Evolutionary conservation across 1,140 invertebrate genomes (phyloP).

Genomic region (Drosophila sucinea): DNA sequence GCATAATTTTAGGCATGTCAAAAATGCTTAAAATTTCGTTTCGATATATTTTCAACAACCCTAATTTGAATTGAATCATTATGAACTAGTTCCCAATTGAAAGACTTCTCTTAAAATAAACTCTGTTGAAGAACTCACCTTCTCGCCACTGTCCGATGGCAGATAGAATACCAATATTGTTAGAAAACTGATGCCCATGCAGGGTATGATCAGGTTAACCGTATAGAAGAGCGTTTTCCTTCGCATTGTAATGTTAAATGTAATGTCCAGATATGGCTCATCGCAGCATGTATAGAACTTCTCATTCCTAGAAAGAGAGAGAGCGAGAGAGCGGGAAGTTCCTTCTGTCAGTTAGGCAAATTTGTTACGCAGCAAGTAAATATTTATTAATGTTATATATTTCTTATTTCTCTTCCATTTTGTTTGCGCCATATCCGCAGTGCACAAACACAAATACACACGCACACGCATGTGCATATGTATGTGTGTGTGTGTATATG

Average conservation of each 20-base stretch:
- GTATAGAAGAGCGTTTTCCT: slow-evolving; percentile 99
- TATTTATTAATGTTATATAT: slow-evolving; percentile 54
- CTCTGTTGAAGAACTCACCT: slow-evolving; percentile 87
- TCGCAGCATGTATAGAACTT: slow-evolving; percentile 98
- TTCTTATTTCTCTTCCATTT: slow-evolving; percentile 39
- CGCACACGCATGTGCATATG: neutral
- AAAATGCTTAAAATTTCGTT: no score
- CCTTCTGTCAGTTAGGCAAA: slow-evolving; percentile 22
- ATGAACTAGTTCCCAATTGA: no score
- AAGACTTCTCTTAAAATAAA: no score
- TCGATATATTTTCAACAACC: no score
- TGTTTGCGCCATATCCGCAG: slow-evolving; percentile 39
- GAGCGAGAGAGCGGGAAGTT: slow-evolving; percentile 1
- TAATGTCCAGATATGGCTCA: slow-evolving; percentile 98
- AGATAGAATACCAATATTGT: slow-evolving; percentile 99
- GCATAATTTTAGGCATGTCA: no score
- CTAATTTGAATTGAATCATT: no score
- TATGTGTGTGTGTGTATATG: neutral
- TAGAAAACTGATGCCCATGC: slow-evolving; percentile 98
- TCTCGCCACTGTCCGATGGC: slow-evolving; percentile 99
- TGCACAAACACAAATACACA: slow-evolving; percentile 27
- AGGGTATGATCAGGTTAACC: slow-evolving; percentile 98
- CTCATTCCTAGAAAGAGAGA: slow-evolving; percentile 88
- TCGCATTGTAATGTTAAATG: slow-evolving; percentile 99
- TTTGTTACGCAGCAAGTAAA: slow-evolving; percentile 44